Percentiles rank a stretch among this genome's conserved stretches.
Evolutionary conservation across 2,113 vertebrate species (phyloP).

Genomic region (Cygnus atratus): DNA sequence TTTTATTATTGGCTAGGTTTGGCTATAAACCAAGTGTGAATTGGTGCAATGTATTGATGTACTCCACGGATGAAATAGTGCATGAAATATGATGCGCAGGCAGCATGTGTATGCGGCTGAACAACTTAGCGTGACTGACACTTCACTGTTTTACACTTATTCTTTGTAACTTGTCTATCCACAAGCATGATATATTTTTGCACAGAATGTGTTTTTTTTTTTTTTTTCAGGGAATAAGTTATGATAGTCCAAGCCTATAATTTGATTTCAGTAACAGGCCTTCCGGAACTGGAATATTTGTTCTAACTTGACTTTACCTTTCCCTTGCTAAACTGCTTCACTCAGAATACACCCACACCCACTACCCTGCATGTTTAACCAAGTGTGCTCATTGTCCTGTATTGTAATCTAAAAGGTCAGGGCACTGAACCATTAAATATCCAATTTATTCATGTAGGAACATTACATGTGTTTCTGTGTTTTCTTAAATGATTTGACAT

Average conservation of each 20-base stretch:
- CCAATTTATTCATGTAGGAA: slow-evolving; percentile 47
- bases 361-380: not conserved
- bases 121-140: slow-evolving; percentile 6
- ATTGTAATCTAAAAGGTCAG: slow-evolving; percentile 43
- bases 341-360: not conserved
- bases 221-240: slow-evolving; percentile 5
- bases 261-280: slow-evolving; percentile 35
- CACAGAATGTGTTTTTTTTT: not conserved
- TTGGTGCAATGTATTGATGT: not conserved
- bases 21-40: not conserved
- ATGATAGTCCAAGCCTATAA: not conserved
- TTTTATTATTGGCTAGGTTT: not conserved
- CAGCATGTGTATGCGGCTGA: not conserved
- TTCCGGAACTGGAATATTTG: slow-evolving; percentile 33
- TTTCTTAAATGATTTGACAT: slow-evolving; percentile 42
- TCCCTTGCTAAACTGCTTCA: not conserved
- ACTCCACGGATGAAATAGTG: not conserved
- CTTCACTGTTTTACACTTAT: not conserved
- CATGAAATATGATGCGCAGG: not conserved
- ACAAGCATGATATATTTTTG: slow-evolving; percentile 19
- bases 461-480: slow-evolving; percentile 6
- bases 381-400: slow-evolving; percentile 11
- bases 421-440: slow-evolving; percentile 37
- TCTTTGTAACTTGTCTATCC: slow-evolving; percentile 40
- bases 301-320: slow-evolving; percentile 28